Evolutionary conservation across 2,113 vertebrate genomes (phyloP).

Genomic region (Athene noctua): DNA sequence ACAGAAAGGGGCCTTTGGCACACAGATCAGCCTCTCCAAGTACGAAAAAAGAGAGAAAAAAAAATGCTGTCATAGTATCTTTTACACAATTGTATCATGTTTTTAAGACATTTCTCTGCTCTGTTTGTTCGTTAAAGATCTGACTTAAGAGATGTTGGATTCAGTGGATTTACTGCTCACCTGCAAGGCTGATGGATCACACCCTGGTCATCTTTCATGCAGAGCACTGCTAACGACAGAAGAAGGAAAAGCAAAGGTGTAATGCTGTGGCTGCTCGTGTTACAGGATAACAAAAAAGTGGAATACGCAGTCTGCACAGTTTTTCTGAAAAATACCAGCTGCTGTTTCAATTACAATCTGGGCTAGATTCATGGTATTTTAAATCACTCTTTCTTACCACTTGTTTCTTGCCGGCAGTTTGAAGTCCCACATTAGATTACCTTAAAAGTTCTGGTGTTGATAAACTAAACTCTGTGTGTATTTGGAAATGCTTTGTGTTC

Average conservation of each 20-base stretch:
- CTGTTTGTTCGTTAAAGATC: neutral
- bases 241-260: neutral
- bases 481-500: neutral
- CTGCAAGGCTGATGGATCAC: neutral
- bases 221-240: neutral
- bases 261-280: neutral
- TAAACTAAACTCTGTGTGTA: neutral
- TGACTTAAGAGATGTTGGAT: neutral
- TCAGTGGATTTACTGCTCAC: neutral
- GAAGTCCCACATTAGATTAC: neutral
- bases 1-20: neutral
- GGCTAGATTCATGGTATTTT: neutral
- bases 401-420: neutral
- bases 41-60: neutral
- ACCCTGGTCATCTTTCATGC: neutral
- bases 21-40: neutral
- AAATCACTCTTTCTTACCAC: neutral
- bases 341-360: neutral
- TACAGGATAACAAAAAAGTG: neutral
- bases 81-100: neutral
- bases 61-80: fast-evolving
- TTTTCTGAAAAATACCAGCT: neutral
- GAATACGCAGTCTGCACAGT: fast-evolving
- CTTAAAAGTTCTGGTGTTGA: neutral
- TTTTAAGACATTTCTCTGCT: neutral